A percentile compares a stretch with the other conserved stretches of the same genome.
These are phyloP conservation scores for Rhineura floridana DNA, from an alignment of 2,113 vertebrate species.

Conservation along the genomic window DNA sequence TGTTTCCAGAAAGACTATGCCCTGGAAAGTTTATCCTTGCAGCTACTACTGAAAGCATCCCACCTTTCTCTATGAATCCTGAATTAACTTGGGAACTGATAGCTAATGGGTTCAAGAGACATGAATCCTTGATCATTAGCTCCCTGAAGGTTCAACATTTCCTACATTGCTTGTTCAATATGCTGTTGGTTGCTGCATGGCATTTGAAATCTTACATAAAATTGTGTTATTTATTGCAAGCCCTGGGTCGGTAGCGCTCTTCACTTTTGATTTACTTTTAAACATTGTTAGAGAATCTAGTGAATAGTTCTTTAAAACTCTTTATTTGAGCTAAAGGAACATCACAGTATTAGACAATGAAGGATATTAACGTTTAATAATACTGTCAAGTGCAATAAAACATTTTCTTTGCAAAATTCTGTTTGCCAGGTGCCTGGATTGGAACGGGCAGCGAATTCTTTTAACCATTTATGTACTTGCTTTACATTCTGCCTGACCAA, in stretches of 20 bases:
- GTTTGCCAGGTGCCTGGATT: conserved; percentile 58
- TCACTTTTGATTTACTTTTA: conserved; percentile 60
- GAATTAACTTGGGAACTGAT: not conserved
- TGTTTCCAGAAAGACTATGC: not conserved
- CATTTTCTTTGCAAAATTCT: conserved; percentile 53
- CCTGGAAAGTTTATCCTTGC: not conserved
- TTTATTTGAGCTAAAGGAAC: conserved; percentile 47
- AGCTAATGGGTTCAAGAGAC: not conserved
- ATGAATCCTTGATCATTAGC: not conserved
- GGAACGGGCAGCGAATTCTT: conserved; percentile 59
- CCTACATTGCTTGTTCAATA: conserved; percentile 40
- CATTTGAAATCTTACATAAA: conserved; percentile 53
- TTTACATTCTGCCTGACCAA: conserved; percentile 43
- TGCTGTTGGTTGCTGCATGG: conserved; percentile 51
- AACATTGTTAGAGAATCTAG: conserved; percentile 29
- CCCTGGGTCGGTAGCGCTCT: conserved; percentile 47
- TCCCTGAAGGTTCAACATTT: not conserved
- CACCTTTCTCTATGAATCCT: not conserved
- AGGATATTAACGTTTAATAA: conserved; percentile 68
- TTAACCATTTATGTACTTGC: conserved; percentile 45
- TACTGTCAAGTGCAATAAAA: conserved; percentile 61
- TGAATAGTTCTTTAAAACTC: conserved; percentile 44
- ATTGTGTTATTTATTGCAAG: conserved; percentile 50
- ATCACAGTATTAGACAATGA: not conserved
- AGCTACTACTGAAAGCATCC: not conserved